Evolutionary conservation across 1,140 invertebrate genomes (phyloP).

Genomic region (Liolophura sinensis): DNA sequence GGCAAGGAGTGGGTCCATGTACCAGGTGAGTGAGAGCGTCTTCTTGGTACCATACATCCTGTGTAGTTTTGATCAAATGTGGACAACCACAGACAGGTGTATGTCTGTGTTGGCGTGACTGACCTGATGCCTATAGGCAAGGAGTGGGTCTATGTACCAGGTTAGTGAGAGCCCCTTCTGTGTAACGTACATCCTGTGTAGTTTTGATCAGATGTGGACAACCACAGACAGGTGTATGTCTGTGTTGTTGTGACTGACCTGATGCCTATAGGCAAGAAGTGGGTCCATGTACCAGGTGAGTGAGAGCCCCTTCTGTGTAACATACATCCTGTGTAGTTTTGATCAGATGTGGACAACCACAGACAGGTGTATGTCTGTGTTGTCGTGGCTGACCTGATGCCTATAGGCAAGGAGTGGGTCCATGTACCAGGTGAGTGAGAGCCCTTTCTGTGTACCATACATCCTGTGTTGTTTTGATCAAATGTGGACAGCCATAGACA

Average conservation of each 20-base stretch:
- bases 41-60: not conserved
- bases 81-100: conserved; percentile 63
- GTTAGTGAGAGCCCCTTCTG: not conserved
- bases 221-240: no score
- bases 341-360: not conserved
- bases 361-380: conserved; percentile 34
- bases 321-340: no score
- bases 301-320: no score
- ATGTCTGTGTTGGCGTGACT: conserved; percentile 63
- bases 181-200: no score
- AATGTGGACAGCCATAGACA: no score
- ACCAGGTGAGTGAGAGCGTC: conserved; percentile 36
- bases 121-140: conserved; percentile 62
- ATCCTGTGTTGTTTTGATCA: no score
- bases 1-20: conserved; percentile 64
- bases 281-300: conserved; percentile 36
- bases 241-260: conserved; percentile 61
- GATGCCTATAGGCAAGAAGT: conserved; percentile 53
- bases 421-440: no score
- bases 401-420: conserved; percentile 60
- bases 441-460: no score
- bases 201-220: not conserved
- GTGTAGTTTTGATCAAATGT: conserved; percentile 47
- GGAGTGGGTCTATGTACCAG: conserved; percentile 52
- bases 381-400: conserved; percentile 57